Base-by-base conservation (phyloP, 2,888 invertebrate genomes). In the Crossocerus cetratus region DNA sequence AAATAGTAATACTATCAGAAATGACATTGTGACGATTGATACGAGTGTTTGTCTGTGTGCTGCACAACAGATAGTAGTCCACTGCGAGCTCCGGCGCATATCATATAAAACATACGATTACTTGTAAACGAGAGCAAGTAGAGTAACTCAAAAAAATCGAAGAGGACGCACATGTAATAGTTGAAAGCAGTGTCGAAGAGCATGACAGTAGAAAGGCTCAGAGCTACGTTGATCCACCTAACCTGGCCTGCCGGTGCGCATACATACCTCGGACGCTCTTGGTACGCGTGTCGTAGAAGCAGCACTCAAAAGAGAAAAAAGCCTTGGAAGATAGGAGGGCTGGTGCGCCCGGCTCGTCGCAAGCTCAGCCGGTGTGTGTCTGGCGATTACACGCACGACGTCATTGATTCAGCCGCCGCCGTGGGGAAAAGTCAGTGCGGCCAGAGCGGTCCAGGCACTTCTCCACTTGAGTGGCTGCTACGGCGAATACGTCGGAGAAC, bases 181-280 rank as follows among this genome's bases (percentile, higher is more conserved):
- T 8, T 3, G 32, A 32, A 32, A 32, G 32, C 11, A 11, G 32
- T 32, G 11, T 32, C 11, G 32, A 32, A 5, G 8, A 32, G 32
- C 32, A 8, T 32, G 32, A 32, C 32, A 32, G 5, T 16, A 21
- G 18, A 13, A 44, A 45, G 65, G n/a, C n/a, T n/a, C 65, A 62
- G 62, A 53, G 57, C 64, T 8, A 70, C 63, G 53, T 14, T 20
- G 60, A 63, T 75, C 44, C 76, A 83, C 78, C 83, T 86, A 85
- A 85, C 86, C 85, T 84, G 81, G 76, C 60, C 78, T 79, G 80
- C 85, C 86, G 86, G 86, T 86, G 49, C 72, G 66, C 77, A 53
- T 75, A 68, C 77, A 56, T 82, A 82, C 77, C 80, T 80, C 53
- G 14, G 76, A 72, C 76, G 73, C 71, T 74, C 74, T 71, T 58